Base-by-base conservation (phyloP, 2,888 invertebrate species). In the Nebria brevicollis region DNA sequence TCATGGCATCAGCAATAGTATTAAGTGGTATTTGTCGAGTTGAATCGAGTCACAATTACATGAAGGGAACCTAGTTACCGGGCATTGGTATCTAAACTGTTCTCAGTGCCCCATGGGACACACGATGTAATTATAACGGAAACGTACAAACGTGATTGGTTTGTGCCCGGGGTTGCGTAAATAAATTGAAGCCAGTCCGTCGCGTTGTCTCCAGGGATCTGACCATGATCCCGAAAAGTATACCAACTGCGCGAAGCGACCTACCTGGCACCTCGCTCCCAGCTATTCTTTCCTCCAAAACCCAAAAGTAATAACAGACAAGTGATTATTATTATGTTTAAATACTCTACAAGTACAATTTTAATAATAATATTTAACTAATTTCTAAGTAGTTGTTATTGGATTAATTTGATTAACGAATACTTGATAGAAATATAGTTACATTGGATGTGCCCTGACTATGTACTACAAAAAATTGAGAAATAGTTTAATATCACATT, bases 131-230 rank as follows among this genome's bases (percentile, higher is more conserved):
- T 79, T 79, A 79, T 79, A 79, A 79, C 79, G 79, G 75, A 79
- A 79, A 79, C 75, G 79, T 79, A 79, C 74, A 74, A 79, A 79
- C 79, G 79, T 79, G 79, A 79, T 79, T 79, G 79, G 79, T 79
- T 79, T 79, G 79, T 68, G 79, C 79, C 79, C 66, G 65, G 66
- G 68, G 79, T 66, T 66, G 43, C 42, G 74, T 79, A 79, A 79
- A 79, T 79, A 79, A 79, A 79, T 79, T 79, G 79, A 65, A 75
- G 79, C 79, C 74, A 66, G 79, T 66, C 79, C 79, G 66, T 79
- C 74, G 79, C 54, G n/a, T 20, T 34, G 41, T 74, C 79, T 68
- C 66, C 11, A 13, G 75, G 79, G 79, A 68, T 4, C 74, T 26
- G 72, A 66, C 74, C 73, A 34, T 73, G 73, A 73, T 26, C 42